phyloP scores from a whole-genome alignment of 2,113 vertebrate genomes.

The Arenaria interpres region DNA sequence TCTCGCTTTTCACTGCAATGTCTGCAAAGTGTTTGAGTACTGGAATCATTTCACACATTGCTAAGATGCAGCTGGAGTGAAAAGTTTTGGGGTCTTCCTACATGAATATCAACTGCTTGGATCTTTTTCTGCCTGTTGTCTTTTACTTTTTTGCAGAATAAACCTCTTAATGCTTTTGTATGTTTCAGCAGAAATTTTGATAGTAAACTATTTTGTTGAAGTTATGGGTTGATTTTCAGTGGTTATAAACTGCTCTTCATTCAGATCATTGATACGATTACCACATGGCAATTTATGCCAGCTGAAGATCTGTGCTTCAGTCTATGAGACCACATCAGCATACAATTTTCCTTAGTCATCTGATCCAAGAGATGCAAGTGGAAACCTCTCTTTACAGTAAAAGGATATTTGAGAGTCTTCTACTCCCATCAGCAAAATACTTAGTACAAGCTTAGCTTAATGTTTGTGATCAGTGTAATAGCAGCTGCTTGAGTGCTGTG shows the following conservation, averaged over 20 bases:
- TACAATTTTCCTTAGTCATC: constrained; percentile 10
- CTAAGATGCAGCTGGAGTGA: not conserved
- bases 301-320: not conserved
- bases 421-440: constrained; percentile 20
- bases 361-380: constrained; percentile 11
- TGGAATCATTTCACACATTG: not conserved
- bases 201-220: not conserved
- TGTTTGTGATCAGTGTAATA: constrained; percentile 22
- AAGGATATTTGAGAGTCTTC: not conserved
- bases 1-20: not conserved
- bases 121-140: not conserved
- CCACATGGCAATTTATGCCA: not conserved
- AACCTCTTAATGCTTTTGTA: not conserved
- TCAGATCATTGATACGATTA: not conserved
- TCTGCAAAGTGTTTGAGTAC: not conserved
- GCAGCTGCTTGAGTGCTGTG: not conserved
- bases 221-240: not conserved
- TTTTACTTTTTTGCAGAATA: not conserved
- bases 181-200: not conserved
- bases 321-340: not conserved
- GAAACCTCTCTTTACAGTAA: constrained; percentile 2
- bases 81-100: not conserved
- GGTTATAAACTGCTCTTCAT: not conserved
- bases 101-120: not conserved
- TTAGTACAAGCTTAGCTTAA: not conserved